phyloP scores from a whole-genome alignment of 2,888 invertebrate species.

The Spodoptera littoralis region DNA sequence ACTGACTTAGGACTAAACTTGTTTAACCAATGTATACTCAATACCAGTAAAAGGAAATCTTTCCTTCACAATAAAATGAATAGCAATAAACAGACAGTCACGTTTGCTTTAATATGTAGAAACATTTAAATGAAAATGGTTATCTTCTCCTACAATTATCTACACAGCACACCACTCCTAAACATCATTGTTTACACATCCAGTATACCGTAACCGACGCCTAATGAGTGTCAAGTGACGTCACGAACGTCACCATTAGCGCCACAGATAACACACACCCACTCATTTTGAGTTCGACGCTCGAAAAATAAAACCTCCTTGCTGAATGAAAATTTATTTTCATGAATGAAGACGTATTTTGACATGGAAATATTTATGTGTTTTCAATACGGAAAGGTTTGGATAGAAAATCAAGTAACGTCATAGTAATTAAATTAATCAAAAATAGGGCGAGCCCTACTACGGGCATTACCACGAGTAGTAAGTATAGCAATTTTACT shows the following conservation, averaged over 20 bases:
- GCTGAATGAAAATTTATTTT: conserved; percentile 32
- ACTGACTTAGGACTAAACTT: no score
- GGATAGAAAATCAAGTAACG: no score
- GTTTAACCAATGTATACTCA: no score
- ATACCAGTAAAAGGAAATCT: no score
- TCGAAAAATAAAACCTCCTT: conserved; percentile 55
- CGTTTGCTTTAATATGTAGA: no score
- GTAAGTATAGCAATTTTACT: no score
- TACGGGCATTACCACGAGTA: no score
- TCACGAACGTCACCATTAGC: conserved; percentile 62
- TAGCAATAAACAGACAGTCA: no score
- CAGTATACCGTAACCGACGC: conserved; percentile 50
- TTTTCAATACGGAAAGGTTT: no score
- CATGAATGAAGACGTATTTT: conserved; percentile 33
- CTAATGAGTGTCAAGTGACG: conserved; percentile 67
- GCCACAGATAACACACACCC: conserved; percentile 51
- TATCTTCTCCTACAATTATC: conserved; percentile 9
- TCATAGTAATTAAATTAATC: no score
- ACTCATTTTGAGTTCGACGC: conserved; percentile 30
- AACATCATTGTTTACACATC: conserved; percentile 61
- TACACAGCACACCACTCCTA: conserved; percentile 41
- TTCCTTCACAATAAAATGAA: no score
- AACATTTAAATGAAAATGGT: neutral
- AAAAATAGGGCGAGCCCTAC: no score
- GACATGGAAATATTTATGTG: conserved; percentile 28